These are phyloP conservation scores for Atopsyche davidsoni DNA, from an alignment of 1,140 invertebrate species.

Conservation along the genomic window DNA sequence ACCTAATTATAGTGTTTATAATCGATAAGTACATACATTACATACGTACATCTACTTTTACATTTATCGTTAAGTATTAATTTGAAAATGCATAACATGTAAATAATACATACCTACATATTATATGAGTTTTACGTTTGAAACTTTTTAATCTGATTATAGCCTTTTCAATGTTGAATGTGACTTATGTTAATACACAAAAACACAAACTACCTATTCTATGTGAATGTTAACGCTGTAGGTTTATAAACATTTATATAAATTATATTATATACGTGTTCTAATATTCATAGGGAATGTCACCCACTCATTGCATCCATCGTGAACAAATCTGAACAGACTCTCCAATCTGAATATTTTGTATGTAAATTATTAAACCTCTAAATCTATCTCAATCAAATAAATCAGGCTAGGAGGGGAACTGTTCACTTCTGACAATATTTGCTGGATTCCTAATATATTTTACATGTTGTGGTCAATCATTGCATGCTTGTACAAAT, in stretches of 20 bases:
- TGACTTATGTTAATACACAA: conserved; percentile 21
- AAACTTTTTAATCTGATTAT: conserved; percentile 14
- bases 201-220: conserved; percentile 19
- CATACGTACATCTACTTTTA: conserved; percentile 29
- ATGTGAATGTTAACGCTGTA: conserved; percentile 20
- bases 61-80: conserved; percentile 29
- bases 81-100: conserved; percentile 21
- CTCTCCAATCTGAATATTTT: too few species aligned
- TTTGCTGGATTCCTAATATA: too few species aligned
- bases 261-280: conserved; percentile 6
- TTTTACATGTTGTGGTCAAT: too few species aligned
- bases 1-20: conserved; percentile 26
- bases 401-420: too few species aligned
- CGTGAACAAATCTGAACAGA: too few species aligned
- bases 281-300: conserved; percentile 9
- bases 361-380: too few species aligned
- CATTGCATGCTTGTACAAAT: too few species aligned
- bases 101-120: conserved; percentile 17
- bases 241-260: conserved; percentile 7
- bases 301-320: conserved; percentile 2
- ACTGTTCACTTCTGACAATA: too few species aligned
- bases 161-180: conserved; percentile 26
- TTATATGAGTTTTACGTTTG: conserved; percentile 10
- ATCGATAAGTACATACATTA: conserved; percentile 25
- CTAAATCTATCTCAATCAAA: too few species aligned